Evolutionary conservation across 1,140 invertebrate genomes (phyloP).

Genomic region (Hyphantria cunea): DNA sequence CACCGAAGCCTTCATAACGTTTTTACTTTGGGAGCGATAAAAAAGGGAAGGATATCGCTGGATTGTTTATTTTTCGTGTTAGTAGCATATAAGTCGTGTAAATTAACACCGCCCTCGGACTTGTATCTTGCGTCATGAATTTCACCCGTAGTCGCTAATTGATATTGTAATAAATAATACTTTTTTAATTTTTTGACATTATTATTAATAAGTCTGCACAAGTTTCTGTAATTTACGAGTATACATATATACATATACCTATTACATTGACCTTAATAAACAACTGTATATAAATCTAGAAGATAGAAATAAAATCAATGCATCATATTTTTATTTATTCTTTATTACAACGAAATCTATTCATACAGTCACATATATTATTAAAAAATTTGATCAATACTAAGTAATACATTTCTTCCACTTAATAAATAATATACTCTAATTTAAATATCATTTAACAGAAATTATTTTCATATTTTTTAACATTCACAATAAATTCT

Average conservation of each 20-base stretch:
- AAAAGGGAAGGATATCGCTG: conserved; percentile 73
- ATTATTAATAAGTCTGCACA: background rate
- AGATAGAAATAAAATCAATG: conserved; percentile 5
- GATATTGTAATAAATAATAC: conserved; percentile 43
- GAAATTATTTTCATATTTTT: conserved; percentile 26
- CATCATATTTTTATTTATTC: conserved; percentile 33
- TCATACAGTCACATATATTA: conserved; percentile 71
- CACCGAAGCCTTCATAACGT: conserved; percentile 66
- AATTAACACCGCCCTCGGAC: conserved; percentile 59
- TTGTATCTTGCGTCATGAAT: conserved; percentile 47
- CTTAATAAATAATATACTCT: conserved; percentile 14
- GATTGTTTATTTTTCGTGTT: conserved; percentile 79
- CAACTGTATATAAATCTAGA: background rate
- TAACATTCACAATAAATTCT: conserved; percentile 30
- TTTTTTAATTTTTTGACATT: conserved; percentile 4
- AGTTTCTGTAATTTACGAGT: background rate
- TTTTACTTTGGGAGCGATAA: conserved; percentile 75
- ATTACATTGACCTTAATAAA: background rate
- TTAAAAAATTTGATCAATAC: conserved; percentile 36
- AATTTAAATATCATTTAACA: conserved; percentile 8
- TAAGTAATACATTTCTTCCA: conserved; percentile 33
- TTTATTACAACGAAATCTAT: conserved; percentile 79
- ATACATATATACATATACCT: background rate
- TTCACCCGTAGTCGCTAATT: conserved; percentile 54
- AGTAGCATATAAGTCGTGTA: conserved; percentile 76